These are phyloP conservation scores for Crenichthys baileyi DNA, from an alignment of 2,797 vertebrate species.

Conservation along the genomic window DNA sequence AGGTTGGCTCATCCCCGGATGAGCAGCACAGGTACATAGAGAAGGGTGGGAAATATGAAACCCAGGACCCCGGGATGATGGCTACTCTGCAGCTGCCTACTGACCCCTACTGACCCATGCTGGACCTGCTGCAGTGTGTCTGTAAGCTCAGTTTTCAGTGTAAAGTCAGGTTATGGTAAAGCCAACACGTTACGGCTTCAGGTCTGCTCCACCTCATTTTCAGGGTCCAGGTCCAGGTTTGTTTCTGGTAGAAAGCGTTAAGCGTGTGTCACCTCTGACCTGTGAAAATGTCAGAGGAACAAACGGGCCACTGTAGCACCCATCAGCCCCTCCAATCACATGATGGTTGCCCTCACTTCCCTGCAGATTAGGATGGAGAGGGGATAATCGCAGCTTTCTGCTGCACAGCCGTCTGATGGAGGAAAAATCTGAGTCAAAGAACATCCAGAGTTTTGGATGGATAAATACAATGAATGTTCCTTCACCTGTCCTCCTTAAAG, in stretches of 20 bases:
- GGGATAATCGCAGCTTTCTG: slow-evolving; percentile 49
- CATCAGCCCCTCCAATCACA: slow-evolving; percentile 56
- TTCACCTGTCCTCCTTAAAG: no score
- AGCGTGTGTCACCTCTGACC: not conserved
- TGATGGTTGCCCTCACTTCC: slow-evolving; percentile 46
- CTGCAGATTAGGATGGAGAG: slow-evolving; percentile 50
- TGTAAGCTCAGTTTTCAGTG: no score
- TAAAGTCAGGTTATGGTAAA: no score
- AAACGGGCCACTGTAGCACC: slow-evolving; percentile 56
- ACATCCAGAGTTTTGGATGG: not conserved
- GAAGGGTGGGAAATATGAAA: no score
- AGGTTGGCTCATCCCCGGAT: no score
- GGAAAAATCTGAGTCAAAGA: slow-evolving; percentile 7
- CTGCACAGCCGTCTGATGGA: slow-evolving; percentile 19
- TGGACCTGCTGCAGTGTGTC: no score
- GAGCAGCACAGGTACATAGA: no score
- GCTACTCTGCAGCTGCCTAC: not conserved
- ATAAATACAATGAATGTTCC: not conserved
- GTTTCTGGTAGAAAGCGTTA: not conserved
- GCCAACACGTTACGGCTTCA: no score
- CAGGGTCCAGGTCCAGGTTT: not conserved
- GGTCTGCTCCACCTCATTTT: no score
- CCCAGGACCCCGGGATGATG: no score
- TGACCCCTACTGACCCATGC: not conserved
- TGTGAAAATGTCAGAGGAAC: slow-evolving; percentile 52